These are phyloP conservation scores for Psilopsiagon aurifrons DNA, from an alignment of 2,113 vertebrate genomes.

Conservation along the genomic window DNA sequence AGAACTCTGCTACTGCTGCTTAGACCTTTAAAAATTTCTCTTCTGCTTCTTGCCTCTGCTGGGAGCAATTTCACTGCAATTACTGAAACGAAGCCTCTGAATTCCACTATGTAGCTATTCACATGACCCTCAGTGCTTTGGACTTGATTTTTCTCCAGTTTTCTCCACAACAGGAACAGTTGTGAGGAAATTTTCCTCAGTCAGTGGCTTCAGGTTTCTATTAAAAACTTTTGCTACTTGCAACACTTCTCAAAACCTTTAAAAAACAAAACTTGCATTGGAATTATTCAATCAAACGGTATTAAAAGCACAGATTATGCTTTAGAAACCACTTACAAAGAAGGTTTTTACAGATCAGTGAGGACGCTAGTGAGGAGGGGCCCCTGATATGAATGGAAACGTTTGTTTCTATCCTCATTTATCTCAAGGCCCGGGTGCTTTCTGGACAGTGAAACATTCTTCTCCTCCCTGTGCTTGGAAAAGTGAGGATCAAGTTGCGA, in stretches of 20 bases:
- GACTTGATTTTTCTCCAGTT: conserved; percentile 53
- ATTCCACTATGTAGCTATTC: conserved; percentile 32
- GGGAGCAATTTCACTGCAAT: conserved; percentile 52
- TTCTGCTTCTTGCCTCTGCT: conserved; percentile 46
- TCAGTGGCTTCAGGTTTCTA: conserved; percentile 51
- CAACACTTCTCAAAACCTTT: conserved; percentile 46
- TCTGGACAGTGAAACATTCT: conserved; percentile 70
- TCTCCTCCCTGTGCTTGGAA: conserved; percentile 58
- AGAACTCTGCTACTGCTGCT: background rate
- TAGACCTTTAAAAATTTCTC: conserved; percentile 43
- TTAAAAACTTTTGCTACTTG: conserved; percentile 52
- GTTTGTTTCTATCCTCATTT: conserved; percentile 69
- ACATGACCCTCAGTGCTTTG: conserved; percentile 14
- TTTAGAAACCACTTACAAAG: conserved; percentile 66
- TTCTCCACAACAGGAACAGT: conserved; percentile 55
- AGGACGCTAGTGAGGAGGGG: conserved; percentile 65
- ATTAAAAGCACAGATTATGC: conserved; percentile 66
- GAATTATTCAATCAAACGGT: conserved; percentile 56
- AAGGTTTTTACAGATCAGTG: conserved; percentile 69
- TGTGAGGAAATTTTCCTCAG: conserved; percentile 29
- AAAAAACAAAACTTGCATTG: conserved; percentile 60
- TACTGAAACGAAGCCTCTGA: conserved; percentile 38
- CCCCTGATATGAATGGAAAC: conserved; percentile 71
- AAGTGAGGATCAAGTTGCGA: conserved; percentile 64
- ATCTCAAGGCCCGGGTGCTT: conserved; percentile 59